These are phyloP conservation scores for Oenanthe oenanthe DNA, from an alignment of 2,113 vertebrate species.

Conservation along the genomic window DNA sequence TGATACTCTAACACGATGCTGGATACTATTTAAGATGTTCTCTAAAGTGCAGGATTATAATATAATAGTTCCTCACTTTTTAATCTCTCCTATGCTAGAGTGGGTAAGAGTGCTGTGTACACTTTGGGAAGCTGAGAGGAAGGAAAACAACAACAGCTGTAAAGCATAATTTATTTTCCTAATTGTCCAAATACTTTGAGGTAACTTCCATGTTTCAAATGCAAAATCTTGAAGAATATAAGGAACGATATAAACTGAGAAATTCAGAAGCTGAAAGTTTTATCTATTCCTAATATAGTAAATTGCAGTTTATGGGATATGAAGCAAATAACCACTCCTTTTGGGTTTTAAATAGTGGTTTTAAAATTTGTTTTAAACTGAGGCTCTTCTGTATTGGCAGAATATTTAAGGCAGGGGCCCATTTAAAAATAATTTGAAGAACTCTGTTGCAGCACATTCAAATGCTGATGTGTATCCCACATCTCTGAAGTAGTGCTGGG, in stretches of 20 bases:
- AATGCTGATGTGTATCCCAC: neutral
- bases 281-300: conserved; percentile 44
- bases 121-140: neutral
- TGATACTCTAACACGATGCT: neutral
- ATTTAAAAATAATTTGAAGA: conserved; percentile 37
- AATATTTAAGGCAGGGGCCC: neutral
- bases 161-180: neutral
- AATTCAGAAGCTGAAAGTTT: conserved; percentile 22
- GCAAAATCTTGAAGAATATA: neutral
- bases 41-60: neutral
- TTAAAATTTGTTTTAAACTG: conserved; percentile 36
- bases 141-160: neutral
- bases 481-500: neutral
- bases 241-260: neutral
- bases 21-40: neutral
- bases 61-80: conserved; percentile 8
- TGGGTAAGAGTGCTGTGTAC: neutral
- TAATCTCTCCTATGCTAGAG: neutral
- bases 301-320: conserved; percentile 28
- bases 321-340: conserved; percentile 31
- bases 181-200: neutral
- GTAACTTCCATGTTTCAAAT: neutral
- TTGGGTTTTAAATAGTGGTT: conserved; percentile 43
- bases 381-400: conserved; percentile 1
- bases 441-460: neutral